Percentiles rank a stretch among this genome's conserved stretches.
Evolutionary conservation across 2,113 vertebrate genomes (phyloP).

Genomic region (Tyrannus savana): DNA sequence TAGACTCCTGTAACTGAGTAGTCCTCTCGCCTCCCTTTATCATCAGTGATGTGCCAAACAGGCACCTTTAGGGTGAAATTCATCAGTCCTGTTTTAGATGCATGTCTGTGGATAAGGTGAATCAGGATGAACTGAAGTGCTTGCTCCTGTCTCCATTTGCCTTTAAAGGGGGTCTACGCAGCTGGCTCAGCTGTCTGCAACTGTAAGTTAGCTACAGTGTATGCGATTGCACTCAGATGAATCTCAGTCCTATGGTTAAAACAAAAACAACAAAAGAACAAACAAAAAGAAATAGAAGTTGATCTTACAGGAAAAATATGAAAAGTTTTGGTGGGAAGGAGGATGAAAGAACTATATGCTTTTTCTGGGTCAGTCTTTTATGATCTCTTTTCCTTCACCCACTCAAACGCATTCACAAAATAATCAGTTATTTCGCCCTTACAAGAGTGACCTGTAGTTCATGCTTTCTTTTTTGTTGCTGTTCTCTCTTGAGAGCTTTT

Average conservation of each 20-base stretch:
- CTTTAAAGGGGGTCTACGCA: neutral
- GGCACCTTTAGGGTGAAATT: neutral
- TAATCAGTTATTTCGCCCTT: neutral
- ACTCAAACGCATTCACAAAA: neutral
- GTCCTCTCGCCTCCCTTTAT: neutral
- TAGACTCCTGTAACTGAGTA: neutral
- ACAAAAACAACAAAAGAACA: neutral
- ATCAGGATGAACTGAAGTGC: neutral
- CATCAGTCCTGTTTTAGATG: neutral
- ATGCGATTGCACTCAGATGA: neutral
- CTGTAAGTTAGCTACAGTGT: neutral
- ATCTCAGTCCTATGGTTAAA: neutral
- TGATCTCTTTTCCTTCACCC: neutral
- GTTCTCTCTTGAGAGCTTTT: neutral
- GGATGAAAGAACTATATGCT: neutral
- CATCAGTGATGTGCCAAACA: neutral
- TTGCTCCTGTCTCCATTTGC: neutral
- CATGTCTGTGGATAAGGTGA: neutral
- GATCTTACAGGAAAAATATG: neutral
- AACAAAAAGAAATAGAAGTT: neutral
- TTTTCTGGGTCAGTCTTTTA: neutral
- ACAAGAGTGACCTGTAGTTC: neutral
- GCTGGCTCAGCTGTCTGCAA: neutral
- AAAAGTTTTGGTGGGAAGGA: neutral
- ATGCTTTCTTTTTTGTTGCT: neutral